These are phyloP conservation scores for Ornithoptera alexandrae DNA, from an alignment of 2,888 invertebrate species.

Conservation along the genomic window DNA sequence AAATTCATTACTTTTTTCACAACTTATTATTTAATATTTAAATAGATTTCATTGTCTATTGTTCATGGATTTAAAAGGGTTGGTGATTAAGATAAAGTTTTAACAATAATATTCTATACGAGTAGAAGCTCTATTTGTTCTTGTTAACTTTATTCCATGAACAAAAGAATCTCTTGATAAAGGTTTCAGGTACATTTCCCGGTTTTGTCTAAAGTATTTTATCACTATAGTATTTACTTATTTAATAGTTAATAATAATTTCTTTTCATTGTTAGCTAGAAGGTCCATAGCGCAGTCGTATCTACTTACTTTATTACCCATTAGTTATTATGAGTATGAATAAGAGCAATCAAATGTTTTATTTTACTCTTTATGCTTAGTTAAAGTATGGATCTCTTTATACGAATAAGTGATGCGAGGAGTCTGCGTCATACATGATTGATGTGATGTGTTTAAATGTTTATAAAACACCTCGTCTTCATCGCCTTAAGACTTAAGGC, in stretches of 20 bases:
- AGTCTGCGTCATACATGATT: too few species aligned
- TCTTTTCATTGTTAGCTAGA: neutral
- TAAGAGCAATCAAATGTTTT: too few species aligned
- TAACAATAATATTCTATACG: neutral
- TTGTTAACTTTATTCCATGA: slow-evolving; percentile 5
- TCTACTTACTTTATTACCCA: too few species aligned
- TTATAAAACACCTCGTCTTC: too few species aligned
- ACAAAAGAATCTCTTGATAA: slow-evolving; percentile 11
- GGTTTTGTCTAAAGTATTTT: neutral
- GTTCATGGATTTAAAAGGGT: slow-evolving; percentile 17
- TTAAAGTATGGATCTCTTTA: too few species aligned
- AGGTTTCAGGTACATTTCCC: neutral
- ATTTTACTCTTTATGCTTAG: too few species aligned
- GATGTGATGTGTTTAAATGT: too few species aligned
- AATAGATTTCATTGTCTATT: slow-evolving; percentile 3
- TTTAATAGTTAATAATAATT: neutral
- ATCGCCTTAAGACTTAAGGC: too few species aligned
- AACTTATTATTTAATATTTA: neutral
- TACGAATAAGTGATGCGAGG: too few species aligned
- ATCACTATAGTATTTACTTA: neutral
- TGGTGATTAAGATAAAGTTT: slow-evolving; percentile 20
- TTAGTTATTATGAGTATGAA: too few species aligned
- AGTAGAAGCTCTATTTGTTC: neutral
- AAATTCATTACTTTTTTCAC: neutral
- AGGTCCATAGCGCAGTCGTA: too few species aligned